These are phyloP conservation scores for Morone chrysops DNA, from an alignment of 2,113 vertebrate species.

Conservation along the genomic window DNA sequence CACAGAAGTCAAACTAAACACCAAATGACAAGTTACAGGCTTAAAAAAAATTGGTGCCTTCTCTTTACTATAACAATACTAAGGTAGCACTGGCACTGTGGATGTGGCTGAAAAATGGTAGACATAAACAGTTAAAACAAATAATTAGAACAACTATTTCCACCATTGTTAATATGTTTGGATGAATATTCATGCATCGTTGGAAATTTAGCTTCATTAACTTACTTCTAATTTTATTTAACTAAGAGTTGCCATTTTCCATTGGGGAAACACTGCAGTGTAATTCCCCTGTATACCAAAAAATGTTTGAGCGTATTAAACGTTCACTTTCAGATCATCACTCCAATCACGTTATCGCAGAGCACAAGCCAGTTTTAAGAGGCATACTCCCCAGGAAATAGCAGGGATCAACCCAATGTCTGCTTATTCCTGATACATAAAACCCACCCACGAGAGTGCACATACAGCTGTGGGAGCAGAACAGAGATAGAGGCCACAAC, in stretches of 20 bases:
- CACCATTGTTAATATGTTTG: background rate
- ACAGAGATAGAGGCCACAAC: constrained; percentile 30
- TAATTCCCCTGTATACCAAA: background rate
- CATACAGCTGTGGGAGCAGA: constrained; percentile 5
- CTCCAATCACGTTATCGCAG: constrained; percentile 20
- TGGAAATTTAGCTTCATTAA: background rate
- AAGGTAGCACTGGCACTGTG: background rate
- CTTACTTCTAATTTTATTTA: background rate
- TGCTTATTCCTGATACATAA: constrained; percentile 8
- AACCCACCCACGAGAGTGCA: background rate
- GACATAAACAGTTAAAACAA: background rate
- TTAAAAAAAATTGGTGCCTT: too few relatives aligned
- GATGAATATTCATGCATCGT: background rate
- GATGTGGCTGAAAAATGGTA: background rate
- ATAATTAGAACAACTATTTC: background rate
- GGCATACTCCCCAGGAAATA: constrained; percentile 15
- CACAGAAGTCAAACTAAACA: background rate
- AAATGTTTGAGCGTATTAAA: background rate
- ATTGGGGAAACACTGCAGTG: background rate
- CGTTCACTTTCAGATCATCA: constrained; percentile 16
- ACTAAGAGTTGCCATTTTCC: background rate
- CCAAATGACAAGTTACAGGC: background rate
- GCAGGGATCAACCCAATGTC: background rate
- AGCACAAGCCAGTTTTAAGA: constrained; percentile 1
- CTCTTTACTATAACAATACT: background rate